These are phyloP conservation scores for Tubulanus polymorphus DNA, from an alignment of 2,888 invertebrate species.

Conservation along the genomic window DNA sequence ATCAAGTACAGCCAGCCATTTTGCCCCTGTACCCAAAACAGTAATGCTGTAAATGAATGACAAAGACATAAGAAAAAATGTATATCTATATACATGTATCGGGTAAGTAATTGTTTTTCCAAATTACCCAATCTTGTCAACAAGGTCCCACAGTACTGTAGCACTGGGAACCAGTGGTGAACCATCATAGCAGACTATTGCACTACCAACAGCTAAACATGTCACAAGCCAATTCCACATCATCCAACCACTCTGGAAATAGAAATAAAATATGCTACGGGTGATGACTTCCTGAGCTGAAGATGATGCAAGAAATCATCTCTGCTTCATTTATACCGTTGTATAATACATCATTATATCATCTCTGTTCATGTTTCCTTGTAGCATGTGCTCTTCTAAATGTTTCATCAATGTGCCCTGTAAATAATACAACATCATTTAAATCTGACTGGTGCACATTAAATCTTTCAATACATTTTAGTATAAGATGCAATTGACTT, in stretches of 20 bases:
- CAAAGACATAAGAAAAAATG: neutral
- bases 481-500: too few species aligned
- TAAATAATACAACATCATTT: too few species aligned
- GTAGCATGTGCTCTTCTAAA: constrained; percentile 58
- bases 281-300: too few species aligned
- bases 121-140: constrained; percentile 51
- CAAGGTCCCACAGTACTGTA: constrained; percentile 56
- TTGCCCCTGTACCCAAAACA: constrained; percentile 59
- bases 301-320: too few species aligned
- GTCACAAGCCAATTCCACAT: constrained; percentile 62
- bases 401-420: constrained; percentile 61
- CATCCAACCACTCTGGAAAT: constrained; percentile 59
- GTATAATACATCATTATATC: constrained; percentile 61
- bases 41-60: constrained; percentile 51
- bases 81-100: neutral
- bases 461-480: too few species aligned
- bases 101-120: neutral
- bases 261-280: too few species aligned
- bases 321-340: constrained; percentile 54
- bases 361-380: constrained; percentile 54
- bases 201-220: constrained; percentile 53
- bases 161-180: constrained; percentile 57
- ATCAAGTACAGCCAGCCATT: constrained; percentile 58
- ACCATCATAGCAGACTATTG: constrained; percentile 60
- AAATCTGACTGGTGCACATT: too few species aligned